Evolutionary conservation across 2,888 invertebrate species (phyloP), one percentile per base, ranked within the genome.

Genomic region (Chrysolina americana): DNA sequence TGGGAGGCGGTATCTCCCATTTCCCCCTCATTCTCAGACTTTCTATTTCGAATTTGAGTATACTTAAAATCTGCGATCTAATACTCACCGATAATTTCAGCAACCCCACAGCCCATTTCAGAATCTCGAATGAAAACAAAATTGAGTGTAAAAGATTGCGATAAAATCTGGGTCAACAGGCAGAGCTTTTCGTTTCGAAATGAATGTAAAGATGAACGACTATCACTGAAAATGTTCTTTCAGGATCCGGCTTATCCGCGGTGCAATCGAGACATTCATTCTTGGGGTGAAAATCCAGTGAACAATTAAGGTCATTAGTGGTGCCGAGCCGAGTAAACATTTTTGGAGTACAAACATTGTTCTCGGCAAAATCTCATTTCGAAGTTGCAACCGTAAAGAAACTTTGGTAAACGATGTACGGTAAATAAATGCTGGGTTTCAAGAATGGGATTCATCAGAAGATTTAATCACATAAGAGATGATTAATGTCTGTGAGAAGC

Each of bases 191-290:
- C 44, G 44, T 36, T 47, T 23, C 23, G 69, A 72, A 72, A 71
- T 70, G 41, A 72, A 70, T 75, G 71, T 70, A 75, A 72, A 75
- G 75, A 75, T 72, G 71, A 72, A 75, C 69, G 70, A 44, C 72
- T 72, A 47, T 50, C 36, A 65, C 50, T 70, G 66, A 72, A 70
- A 68, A 68, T 68, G 50, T 68, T 66, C 66, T 53, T 53, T 68
- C 68, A 44, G 59, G 17, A 23, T 53, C n/a, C 68, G 19, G 68
- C 68, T 68, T 68, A 68, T 68, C 68, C 59, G 36, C 59, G 28
- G 36, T 36, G 28, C 28, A 28, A 59, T 53, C 53, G 44, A 36
- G 48, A 68, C 68, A 68, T 68, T 68, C 41, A 68, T 68, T 53
- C 53, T 36, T 36, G 36, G 36, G 68, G 53, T 19, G 41, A 53